These are phyloP conservation scores for Sarotherodon lohbergeri DNA, from an alignment of 2,113 vertebrate genomes.

Conservation along the genomic window DNA sequence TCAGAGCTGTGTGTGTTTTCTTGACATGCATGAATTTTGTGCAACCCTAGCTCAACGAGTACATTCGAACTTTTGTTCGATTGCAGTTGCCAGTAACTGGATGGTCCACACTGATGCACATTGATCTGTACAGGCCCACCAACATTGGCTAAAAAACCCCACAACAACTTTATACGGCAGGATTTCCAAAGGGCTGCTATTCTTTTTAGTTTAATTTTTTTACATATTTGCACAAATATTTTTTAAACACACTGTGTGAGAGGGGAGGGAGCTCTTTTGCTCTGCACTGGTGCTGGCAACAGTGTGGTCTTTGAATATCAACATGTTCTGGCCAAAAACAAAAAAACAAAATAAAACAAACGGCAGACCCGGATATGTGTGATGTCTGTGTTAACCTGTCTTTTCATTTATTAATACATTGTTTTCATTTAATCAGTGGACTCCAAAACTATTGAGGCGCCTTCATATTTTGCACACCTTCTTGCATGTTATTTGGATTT, in stretches of 20 bases:
- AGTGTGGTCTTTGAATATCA: not conserved
- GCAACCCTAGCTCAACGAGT: not conserved
- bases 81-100: not conserved
- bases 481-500: not conserved
- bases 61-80: not conserved
- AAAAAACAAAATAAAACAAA: not conserved
- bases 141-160: not conserved
- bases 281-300: not conserved
- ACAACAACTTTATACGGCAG: not conserved
- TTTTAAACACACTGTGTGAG: not conserved
- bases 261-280: not conserved
- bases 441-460: not conserved
- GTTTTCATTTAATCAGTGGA: not conserved
- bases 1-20: not conserved
- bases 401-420: not conserved
- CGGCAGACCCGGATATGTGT: not conserved
- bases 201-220: not conserved
- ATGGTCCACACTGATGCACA: not conserved
- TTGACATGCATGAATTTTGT: not conserved
- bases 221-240: not conserved
- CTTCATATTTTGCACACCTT: not conserved
- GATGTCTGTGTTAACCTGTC: not conserved
- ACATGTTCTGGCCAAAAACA: not conserved
- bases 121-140: not conserved
- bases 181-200: not conserved